Conservation (phyloP, 1,140 invertebrate genomes). For the Drosophila sulfurigaster region DNA sequence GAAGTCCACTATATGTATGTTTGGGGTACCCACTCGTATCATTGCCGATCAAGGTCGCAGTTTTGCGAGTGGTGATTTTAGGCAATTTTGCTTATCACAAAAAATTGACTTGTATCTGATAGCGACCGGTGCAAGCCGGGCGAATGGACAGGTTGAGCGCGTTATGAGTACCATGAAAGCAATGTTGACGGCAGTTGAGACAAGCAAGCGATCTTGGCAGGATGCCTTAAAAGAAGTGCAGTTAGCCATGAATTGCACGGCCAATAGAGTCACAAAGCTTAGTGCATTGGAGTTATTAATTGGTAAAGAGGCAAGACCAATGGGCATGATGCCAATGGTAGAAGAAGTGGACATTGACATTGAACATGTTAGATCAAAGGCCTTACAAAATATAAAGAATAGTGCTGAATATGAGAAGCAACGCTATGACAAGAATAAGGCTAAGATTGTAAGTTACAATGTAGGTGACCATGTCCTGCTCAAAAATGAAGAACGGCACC, state of each 20-base stretch:
- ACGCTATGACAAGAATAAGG: not conserved
- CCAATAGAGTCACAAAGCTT: conserved; percentile 1
- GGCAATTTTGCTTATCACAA: not conserved
- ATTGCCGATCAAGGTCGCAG: conserved; percentile 13
- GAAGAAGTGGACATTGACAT: not conserved
- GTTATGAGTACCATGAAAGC: conserved; percentile 10
- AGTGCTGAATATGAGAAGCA: not conserved
- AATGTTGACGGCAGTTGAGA: conserved; percentile 12
- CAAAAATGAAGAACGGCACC: conserved; percentile 7
- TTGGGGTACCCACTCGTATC: conserved; percentile 22
- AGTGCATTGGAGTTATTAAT: conserved; percentile 8
- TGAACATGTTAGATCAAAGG: not conserved
- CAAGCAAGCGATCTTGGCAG: conserved; percentile 5
- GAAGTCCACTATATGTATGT: conserved; percentile 17
- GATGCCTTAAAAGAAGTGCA: not conserved
- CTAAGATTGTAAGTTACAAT: conserved; percentile 1
- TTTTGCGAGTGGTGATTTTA: conserved; percentile 13
- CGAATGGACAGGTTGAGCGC: conserved; percentile 13
- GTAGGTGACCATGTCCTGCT: conserved; percentile 6
- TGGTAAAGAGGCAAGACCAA: conserved; percentile 11
- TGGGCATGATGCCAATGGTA: conserved; percentile 5
- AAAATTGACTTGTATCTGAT: conserved; percentile 5
- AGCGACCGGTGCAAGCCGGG: conserved; percentile 8
- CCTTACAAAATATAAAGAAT: conserved; percentile 11
- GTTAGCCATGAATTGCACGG: conserved; percentile 11